Conservation (phyloP, 2,797 vertebrate genomes). For the Antennarius maculatus region DNA sequence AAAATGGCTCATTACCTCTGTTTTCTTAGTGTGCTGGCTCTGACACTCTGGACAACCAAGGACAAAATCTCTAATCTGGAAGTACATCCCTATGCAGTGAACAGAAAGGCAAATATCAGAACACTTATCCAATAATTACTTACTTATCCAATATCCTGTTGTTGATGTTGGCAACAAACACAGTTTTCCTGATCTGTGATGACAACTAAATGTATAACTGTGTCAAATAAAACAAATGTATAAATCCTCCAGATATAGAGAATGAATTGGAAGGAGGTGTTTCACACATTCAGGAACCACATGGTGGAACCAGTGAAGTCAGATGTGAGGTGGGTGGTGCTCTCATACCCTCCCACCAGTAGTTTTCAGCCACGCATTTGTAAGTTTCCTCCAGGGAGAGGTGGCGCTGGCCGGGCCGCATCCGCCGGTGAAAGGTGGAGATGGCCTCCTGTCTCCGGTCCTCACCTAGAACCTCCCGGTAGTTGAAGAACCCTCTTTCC, state of each 20-base stretch:
- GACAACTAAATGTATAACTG: neutral
- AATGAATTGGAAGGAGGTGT: neutral
- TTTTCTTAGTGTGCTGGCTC: constrained; percentile 61
- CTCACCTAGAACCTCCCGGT: constrained; percentile 83
- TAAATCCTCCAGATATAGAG: neutral
- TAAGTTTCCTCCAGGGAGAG: constrained; percentile 86
- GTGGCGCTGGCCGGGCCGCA: constrained; percentile 74
- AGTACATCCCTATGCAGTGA: constrained; percentile 81
- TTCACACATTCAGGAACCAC: neutral
- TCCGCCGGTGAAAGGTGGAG: constrained; percentile 77
- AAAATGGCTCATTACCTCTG: constrained; percentile 63
- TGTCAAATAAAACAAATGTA: neutral
- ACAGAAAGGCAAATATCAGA: constrained; percentile 14
- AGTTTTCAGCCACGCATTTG: constrained; percentile 86
- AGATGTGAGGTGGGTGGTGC: neutral
- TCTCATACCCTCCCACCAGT: constrained; percentile 87
- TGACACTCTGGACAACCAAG: constrained; percentile 78
- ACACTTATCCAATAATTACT: neutral
- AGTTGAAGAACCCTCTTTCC: constrained; percentile 82
- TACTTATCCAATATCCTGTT: neutral
- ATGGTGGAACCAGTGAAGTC: neutral
- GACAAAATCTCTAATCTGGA: constrained; percentile 84
- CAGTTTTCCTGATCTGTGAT: neutral
- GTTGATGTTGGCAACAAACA: neutral
- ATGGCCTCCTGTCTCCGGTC: constrained; percentile 78